Base-by-base conservation (phyloP, 2,888 invertebrate species). In the Drosophila algonquin region DNA sequence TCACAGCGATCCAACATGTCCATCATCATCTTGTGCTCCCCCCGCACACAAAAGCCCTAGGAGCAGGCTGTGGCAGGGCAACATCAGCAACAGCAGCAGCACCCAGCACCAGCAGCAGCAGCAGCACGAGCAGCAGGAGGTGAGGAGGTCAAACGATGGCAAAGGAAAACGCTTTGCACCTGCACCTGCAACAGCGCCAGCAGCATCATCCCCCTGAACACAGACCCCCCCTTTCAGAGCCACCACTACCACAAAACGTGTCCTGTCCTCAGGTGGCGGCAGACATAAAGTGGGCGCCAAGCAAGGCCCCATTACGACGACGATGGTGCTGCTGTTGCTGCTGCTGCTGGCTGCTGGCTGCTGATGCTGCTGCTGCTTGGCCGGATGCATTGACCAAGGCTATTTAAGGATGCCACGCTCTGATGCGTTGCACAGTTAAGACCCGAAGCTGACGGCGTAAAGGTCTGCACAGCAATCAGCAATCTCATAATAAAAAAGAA, bases 361-460 rank as follows among this genome's bases (percentile, higher is more conserved):
- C 45, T 14, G 64, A 1, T 18, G 27, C 45, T 51, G 45, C 35
- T 35, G 65, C 51, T 64, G 65, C 63, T 68, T 71, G 80, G 63
- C 77, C 75, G 80, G 83, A 63, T 82, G 84, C 80, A 62, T 63
- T 64, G 71, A 80, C 78, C 63, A 81, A 87, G 73, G 85, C 85
- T 85, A 85, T 85, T 85, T 85, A 85, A 85, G 85, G 85, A 87
- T 89, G 85, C 79, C 57, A 89, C 73, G 75, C 88, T 76, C 73
- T 69, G 86, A 80, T 88, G 80, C 83, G 89, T 76, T 72, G 86
- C 76, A 78, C 89, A 85, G 89, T 85, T 89, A 80, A 76, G 80
- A 82, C 70, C 78, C 44, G 76, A 78, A 75, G 78, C 57, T 61
- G 73, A 67, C 69, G 73, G 73, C 65, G 89, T 63, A 67, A 74